Percentiles rank a stretch among this genome's conserved stretches.
phyloP scores from a whole-genome alignment of 2,797 vertebrate species.

The Anguilla obscura region DNA sequence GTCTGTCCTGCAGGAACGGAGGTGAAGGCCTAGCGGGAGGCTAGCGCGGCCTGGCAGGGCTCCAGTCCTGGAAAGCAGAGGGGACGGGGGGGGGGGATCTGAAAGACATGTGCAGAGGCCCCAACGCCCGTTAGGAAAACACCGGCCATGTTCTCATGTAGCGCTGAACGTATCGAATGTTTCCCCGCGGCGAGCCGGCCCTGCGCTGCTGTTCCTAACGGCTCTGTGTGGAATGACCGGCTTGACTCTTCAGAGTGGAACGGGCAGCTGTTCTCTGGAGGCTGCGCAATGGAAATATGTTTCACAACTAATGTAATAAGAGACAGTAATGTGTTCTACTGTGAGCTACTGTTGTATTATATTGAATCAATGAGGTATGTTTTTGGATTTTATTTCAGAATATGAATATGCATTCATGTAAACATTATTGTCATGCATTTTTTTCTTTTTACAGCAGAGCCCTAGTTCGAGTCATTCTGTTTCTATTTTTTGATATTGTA shows the following conservation, averaged over 20 bases:
- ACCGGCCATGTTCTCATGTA: slow-evolving; percentile 11
- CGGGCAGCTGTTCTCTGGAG: slow-evolving; percentile 9
- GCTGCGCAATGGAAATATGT: background rate
- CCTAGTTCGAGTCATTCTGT: background rate
- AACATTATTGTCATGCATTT: background rate
- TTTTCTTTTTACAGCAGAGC: background rate
- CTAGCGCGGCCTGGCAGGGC: background rate
- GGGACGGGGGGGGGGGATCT: background rate
- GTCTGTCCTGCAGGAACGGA: background rate
- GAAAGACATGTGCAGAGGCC: background rate
- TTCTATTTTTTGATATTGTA: background rate
- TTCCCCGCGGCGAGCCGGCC: background rate
- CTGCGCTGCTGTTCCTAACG: slow-evolving; percentile 28
- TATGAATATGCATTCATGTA: background rate
- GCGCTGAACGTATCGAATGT: background rate
- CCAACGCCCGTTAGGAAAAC: slow-evolving; percentile 19
- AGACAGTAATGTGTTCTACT: too few relatives aligned
- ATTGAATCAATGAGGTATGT: background rate
- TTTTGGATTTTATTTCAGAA: background rate
- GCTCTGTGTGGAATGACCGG: slow-evolving; percentile 34
- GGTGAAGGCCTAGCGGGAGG: background rate
- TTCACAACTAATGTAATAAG: background rate
- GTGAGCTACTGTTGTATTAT: background rate
- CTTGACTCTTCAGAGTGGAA: slow-evolving; percentile 6
- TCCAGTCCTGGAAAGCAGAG: background rate